These are phyloP conservation scores for Hetaerina titia DNA, from an alignment of 2,888 invertebrate genomes.

Conservation along the genomic window DNA sequence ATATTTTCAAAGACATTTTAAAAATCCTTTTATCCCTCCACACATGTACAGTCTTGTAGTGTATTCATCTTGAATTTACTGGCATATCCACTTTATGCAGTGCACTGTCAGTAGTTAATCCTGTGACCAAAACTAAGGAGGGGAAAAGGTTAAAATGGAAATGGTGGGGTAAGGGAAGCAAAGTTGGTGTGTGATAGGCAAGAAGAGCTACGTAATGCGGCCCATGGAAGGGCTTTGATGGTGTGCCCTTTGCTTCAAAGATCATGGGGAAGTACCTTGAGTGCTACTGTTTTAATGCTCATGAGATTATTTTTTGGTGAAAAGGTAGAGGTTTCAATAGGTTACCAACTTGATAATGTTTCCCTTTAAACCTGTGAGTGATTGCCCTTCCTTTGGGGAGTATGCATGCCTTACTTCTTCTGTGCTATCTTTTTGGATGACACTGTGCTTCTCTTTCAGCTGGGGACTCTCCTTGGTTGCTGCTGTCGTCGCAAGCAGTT, in stretches of 20 bases:
- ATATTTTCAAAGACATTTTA: too few relatives aligned
- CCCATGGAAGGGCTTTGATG: not conserved
- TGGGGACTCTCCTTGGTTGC: slow-evolving; percentile 82
- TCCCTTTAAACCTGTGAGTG: too few relatives aligned
- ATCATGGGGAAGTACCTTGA: too few relatives aligned
- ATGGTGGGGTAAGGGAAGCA: not conserved
- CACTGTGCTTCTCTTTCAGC: slow-evolving; percentile 75
- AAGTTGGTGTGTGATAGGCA: not conserved
- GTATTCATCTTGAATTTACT: too few relatives aligned
- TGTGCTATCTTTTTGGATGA: not conserved
- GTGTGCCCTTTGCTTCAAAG: too few relatives aligned
- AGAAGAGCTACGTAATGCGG: not conserved
- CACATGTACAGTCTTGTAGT: too few relatives aligned
- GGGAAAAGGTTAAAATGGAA: too few relatives aligned
- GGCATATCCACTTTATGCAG: too few relatives aligned
- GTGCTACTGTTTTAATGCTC: too few relatives aligned
- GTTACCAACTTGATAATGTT: not conserved
- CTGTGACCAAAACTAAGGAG: too few relatives aligned
- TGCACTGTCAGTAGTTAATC: too few relatives aligned
- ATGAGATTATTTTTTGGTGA: not conserved
- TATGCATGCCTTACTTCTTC: not conserved
- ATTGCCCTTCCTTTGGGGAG: not conserved
- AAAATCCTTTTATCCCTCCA: too few relatives aligned
- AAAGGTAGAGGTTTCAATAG: not conserved
- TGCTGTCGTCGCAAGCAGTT: slow-evolving; percentile 88